These are phyloP conservation scores for Ceratina calcarata DNA, from an alignment of 1,140 invertebrate genomes.

Conservation along the genomic window DNA sequence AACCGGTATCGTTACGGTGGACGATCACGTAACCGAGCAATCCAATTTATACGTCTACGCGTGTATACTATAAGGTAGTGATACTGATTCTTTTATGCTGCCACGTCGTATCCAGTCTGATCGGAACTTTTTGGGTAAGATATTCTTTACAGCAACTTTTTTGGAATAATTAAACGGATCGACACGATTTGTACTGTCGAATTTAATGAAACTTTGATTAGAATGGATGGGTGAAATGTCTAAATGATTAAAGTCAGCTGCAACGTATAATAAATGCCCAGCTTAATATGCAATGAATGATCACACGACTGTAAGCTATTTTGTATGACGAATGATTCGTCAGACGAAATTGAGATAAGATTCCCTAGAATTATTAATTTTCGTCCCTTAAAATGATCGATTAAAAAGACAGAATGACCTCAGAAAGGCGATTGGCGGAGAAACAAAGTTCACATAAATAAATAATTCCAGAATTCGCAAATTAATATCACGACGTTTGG, in stretches of 20 bases:
- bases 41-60: conserved; percentile 36
- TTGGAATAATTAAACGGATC: background rate
- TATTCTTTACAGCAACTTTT: no score
- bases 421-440: no score
- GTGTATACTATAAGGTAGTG: background rate
- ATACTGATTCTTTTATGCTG: background rate
- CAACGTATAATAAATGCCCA: conserved; percentile 14
- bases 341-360: background rate
- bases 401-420: no score
- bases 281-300: background rate
- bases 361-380: no score
- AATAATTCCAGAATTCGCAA: no score
- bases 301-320: background rate
- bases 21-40: conserved; percentile 39
- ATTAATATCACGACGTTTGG: no score
- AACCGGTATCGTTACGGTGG: conserved; percentile 35
- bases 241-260: conserved; percentile 30
- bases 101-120: no score
- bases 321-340: background rate
- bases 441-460: no score
- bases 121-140: no score
- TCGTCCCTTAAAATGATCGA: no score
- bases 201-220: conserved; percentile 34
- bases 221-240: conserved; percentile 21
- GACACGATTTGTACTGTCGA: background rate